Percentiles rank a stretch among this genome's conserved stretches.
These are phyloP conservation scores for Liposcelis brunnea DNA, from an alignment of 2,888 invertebrate species.

Conservation along the genomic window DNA sequence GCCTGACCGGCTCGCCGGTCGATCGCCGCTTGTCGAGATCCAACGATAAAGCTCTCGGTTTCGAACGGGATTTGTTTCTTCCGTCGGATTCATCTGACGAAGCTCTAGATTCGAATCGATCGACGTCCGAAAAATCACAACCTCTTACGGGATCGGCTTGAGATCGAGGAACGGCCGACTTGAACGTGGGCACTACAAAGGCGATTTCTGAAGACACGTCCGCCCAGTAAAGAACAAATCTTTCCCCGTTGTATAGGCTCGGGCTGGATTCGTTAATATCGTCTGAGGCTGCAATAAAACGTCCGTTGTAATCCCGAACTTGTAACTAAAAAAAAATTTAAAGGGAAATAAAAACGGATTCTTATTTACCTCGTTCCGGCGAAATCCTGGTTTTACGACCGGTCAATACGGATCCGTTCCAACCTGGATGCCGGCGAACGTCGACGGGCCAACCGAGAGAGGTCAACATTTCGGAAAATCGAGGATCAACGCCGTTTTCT, in stretches of 20 bases:
- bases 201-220: constrained; percentile 89
- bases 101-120: constrained; percentile 16
- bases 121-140: too few relatives aligned
- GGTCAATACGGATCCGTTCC: constrained; percentile 81
- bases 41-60: constrained; percentile 48
- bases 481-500: constrained; percentile 27
- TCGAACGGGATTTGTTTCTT: constrained; percentile 18
- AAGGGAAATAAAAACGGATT: background rate
- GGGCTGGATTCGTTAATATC: constrained; percentile 34
- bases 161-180: background rate
- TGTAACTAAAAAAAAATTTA: constrained; percentile 9
- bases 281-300: constrained; percentile 20
- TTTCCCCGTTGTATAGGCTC: constrained; percentile 62
- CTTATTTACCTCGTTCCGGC: constrained; percentile 7
- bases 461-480: constrained; percentile 39
- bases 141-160: too few relatives aligned
- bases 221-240: constrained; percentile 85
- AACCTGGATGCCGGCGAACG: constrained; percentile 74
- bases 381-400: constrained; percentile 49
- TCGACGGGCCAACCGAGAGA: constrained; percentile 81
- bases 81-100: constrained; percentile 25
- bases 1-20: constrained; percentile 30
- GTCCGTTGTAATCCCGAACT: constrained; percentile 16
- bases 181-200: constrained; percentile 69
- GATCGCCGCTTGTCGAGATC: constrained; percentile 46